Conservation (phyloP, 2,113 vertebrate species). For the Gnathonemus longibarbis region DNA sequence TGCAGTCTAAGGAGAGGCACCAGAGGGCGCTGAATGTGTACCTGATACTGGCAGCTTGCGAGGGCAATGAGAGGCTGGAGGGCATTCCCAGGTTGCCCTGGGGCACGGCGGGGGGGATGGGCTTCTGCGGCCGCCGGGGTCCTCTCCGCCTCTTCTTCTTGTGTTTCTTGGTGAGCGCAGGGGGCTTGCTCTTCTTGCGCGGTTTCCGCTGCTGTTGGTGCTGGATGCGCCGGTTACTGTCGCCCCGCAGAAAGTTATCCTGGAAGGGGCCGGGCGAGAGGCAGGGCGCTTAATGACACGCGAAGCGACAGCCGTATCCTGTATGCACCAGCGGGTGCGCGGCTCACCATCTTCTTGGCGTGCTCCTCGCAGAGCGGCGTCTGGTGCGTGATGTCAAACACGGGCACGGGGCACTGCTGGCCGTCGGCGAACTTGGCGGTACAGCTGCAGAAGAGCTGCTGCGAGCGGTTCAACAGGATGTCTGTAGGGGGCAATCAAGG, state of each 20-base stretch:
- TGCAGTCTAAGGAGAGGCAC: not conserved
- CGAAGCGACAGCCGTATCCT: not conserved
- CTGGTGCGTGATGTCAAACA: slow-evolving; percentile 84
- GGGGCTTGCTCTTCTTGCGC: slow-evolving; percentile 81
- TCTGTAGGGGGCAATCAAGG: slow-evolving; percentile 60
- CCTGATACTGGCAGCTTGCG: slow-evolving; percentile 69
- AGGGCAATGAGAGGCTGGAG: slow-evolving; percentile 73
- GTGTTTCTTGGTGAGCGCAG: slow-evolving; percentile 85
- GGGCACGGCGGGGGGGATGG: slow-evolving; percentile 80
- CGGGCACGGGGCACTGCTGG: slow-evolving; percentile 79
- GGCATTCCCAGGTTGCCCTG: slow-evolving; percentile 83
- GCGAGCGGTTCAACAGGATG: slow-evolving; percentile 76
- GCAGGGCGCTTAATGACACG: not conserved
- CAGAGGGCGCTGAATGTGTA: slow-evolving; percentile 38
- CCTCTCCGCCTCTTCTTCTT: slow-evolving; percentile 79
- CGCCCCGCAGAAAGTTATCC: slow-evolving; percentile 85
- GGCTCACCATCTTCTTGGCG: slow-evolving; percentile 83
- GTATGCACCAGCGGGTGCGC: not conserved
- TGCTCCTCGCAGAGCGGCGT: slow-evolving; percentile 84
- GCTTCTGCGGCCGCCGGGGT: slow-evolving; percentile 76
- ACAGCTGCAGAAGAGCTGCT: slow-evolving; percentile 84
- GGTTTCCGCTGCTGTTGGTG: slow-evolving; percentile 79
- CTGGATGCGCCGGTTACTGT: slow-evolving; percentile 78
- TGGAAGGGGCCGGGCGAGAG: slow-evolving; percentile 31
- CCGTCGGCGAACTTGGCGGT: slow-evolving; percentile 83